Evolutionary conservation across 2,888 invertebrate species (phyloP), one percentile per base, ranked within the genome.

Genomic region (Melinopterus prodromus): DNA sequence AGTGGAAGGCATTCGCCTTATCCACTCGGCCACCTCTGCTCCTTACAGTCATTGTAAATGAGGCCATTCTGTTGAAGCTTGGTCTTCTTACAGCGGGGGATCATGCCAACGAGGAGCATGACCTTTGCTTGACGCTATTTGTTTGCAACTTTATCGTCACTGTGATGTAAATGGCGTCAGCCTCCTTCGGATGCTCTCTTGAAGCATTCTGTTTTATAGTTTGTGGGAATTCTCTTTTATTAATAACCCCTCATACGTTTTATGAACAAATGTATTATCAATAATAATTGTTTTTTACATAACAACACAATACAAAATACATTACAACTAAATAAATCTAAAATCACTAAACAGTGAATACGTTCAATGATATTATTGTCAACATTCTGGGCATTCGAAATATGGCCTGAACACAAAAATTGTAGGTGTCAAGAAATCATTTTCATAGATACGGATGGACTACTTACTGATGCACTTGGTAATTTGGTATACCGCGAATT

Each of bases 81-180:
- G 12, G 72, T 79, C 78, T 81, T 83, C 12, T 69, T 36, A 15
- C 78, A 79, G 38, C 72, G 16, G 38, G 75, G 77, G 37, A 84
- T 81, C 75, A 78, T 81, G 12, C 82, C 83, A 70, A 82, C 79
- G 70, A 78, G 37, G 36, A 77, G 38, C 7, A 76, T n/a, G 38
- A 36, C 6, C 38, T 38, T 38, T 6, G 38, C 9, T 9, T 38
- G 38, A 6, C 38, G 38, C 38, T 38, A 9, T 38, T 38, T 38
- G 38, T 6, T 6, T 38, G 38, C 38, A 9, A 38, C 38, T 38
- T 6, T 9, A 9, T 38, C 9, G 38, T 9, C 38, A 38, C 38
- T 9, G 9, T 38, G 6, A 38, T 38, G 38, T 38, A 38, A 38
- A 84, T 81, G 70, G 84, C 82, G 83, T 86, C 86, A 38, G 84